Evolutionary conservation across 92 coral and sea anemone genomes (phyloP).

Genomic region (Montipora capitata): DNA sequence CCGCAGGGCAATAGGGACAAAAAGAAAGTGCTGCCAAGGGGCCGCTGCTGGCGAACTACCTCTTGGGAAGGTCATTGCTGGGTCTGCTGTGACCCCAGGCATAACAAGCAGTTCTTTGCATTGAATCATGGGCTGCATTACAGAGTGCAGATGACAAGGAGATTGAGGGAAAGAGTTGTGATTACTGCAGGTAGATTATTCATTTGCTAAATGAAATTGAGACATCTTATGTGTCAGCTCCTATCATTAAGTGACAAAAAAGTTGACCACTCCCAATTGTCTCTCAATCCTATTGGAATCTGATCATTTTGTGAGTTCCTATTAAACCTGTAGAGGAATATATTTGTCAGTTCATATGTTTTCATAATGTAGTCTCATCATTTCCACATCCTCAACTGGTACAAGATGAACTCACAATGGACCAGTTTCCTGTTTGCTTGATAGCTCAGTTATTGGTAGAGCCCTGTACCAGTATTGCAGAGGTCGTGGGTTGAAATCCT

Average conservation of each 20-base stretch:
- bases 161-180: constrained; percentile 85
- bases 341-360: too few relatives aligned
- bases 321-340: not conserved
- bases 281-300: not conserved
- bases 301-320: too few relatives aligned
- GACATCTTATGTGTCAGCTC: too few relatives aligned
- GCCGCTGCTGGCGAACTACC: constrained; percentile 90
- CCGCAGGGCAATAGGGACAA: constrained; percentile 87
- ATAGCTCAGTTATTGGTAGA: too few relatives aligned
- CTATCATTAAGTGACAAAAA: too few relatives aligned
- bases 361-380: too few relatives aligned
- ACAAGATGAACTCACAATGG: too few relatives aligned
- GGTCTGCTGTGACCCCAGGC: constrained; percentile 85
- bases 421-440: too few relatives aligned
- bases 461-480: too few relatives aligned
- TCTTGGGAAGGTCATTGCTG: constrained; percentile 93
- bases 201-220: too few relatives aligned
- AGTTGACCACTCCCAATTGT: not conserved
- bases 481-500: too few relatives aligned
- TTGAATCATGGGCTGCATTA: constrained; percentile 92
- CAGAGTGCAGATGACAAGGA: constrained; percentile 74
- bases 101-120: constrained; percentile 77
- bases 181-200: constrained; percentile 84
- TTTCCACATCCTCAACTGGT: too few relatives aligned
- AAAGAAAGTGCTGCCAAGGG: constrained; percentile 79